Percentiles rank a stretch among this genome's conserved stretches.
Conservation (phyloP, 2,113 vertebrate species). For the Callopanchax toddi region DNA sequence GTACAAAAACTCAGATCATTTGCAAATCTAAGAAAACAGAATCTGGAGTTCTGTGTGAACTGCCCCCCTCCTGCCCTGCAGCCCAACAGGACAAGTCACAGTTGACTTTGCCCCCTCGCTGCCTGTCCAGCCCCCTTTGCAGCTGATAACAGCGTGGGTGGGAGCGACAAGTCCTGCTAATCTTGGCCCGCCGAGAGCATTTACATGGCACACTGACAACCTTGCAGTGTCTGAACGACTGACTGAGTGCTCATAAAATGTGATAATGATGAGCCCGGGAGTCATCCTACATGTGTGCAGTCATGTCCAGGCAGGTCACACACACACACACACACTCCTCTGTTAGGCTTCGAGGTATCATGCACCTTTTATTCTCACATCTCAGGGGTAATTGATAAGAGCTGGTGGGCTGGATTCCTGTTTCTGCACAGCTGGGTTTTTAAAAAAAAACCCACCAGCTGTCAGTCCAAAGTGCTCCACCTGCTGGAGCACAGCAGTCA, state of each 20-base stretch:
- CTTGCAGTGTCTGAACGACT: constrained; percentile 49
- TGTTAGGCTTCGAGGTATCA: constrained; percentile 28
- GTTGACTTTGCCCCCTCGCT: constrained; percentile 74
- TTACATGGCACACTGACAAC: constrained; percentile 64
- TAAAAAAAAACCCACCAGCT: constrained; percentile 43
- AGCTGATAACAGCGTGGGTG: constrained; percentile 65
- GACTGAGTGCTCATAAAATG: constrained; percentile 71
- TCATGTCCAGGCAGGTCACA: constrained; percentile 48
- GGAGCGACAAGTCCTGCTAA: constrained; percentile 53
- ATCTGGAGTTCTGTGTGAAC: constrained; percentile 21
- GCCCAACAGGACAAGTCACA: constrained; percentile 50
- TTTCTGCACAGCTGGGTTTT: constrained; percentile 36
- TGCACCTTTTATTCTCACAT: constrained; percentile 43
- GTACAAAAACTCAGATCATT: too few species aligned
- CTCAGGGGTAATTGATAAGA: constrained; percentile 56
- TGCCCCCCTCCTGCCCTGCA: constrained; percentile 26
- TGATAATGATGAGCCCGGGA: constrained; percentile 68
- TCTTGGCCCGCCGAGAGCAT: constrained; percentile 57
- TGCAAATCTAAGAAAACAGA: too few species aligned
- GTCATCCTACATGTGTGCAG: constrained; percentile 33
- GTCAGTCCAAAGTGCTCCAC: constrained; percentile 63
- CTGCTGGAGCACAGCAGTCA: constrained; percentile 70
- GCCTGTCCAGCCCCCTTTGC: constrained; percentile 49
- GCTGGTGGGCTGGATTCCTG: constrained; percentile 43
- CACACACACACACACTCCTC: not conserved